These are phyloP conservation scores for Acipenser ruthenus DNA, from an alignment of 2,797 vertebrate genomes.

Conservation along the genomic window DNA sequence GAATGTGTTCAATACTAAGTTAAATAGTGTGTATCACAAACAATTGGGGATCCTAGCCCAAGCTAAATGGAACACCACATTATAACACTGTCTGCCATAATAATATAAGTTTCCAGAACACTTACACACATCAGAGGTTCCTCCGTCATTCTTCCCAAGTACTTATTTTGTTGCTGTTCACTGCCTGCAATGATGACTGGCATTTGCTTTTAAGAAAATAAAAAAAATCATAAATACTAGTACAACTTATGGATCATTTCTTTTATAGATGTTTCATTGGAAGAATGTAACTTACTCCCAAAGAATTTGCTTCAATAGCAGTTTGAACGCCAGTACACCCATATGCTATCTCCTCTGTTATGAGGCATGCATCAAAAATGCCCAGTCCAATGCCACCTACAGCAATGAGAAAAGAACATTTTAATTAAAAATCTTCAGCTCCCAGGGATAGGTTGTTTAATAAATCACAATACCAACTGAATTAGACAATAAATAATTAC, in stretches of 20 bases:
- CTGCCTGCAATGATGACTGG: slow-evolving; percentile 82
- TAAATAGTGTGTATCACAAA: not conserved
- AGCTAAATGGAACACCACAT: too few relatives aligned
- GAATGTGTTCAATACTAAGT: too few relatives aligned
- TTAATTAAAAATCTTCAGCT: not conserved
- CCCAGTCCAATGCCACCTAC: slow-evolving; percentile 81
- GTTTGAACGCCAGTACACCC: slow-evolving; percentile 88
- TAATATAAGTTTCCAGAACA: slow-evolving; percentile 23
- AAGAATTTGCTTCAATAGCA: slow-evolving; percentile 80
- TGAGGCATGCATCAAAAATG: slow-evolving; percentile 77
- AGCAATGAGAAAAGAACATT: slow-evolving; percentile 16
- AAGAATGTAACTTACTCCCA: slow-evolving; percentile 65
- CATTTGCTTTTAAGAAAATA: slow-evolving; percentile 72
- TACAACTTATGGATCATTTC: not conserved
- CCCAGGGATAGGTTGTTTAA: too few relatives aligned
- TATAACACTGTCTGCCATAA: not conserved
- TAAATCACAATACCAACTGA: too few relatives aligned
- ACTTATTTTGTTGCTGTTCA: slow-evolving; percentile 78
- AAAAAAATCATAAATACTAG: slow-evolving; percentile 8
- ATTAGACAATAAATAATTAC: too few relatives aligned
- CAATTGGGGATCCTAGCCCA: too few relatives aligned
- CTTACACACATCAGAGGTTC: slow-evolving; percentile 91
- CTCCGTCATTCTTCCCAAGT: slow-evolving; percentile 79
- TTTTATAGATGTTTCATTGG: too few relatives aligned
- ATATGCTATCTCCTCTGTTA: slow-evolving; percentile 84